A percentile compares a stretch with the other conserved stretches of the same genome.
Conservation (phyloP, 2,888 invertebrate species). For the Melanophora roralis region DNA sequence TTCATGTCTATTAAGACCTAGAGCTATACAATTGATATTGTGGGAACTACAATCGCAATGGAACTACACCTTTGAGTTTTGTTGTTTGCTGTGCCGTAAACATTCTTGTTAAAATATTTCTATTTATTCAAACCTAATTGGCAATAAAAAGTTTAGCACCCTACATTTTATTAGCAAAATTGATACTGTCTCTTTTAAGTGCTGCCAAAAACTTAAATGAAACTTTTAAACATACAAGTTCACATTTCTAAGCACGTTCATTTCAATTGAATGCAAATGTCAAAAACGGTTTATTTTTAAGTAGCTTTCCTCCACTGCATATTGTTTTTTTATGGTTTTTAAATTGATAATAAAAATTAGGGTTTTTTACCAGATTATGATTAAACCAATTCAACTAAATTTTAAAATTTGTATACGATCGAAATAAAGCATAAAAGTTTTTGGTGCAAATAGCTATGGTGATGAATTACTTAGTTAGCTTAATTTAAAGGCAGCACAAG, state of each 20-base stretch:
- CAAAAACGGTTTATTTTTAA: background rate
- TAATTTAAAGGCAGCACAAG: too few relatives aligned
- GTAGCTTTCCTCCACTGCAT: background rate
- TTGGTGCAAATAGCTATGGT: background rate
- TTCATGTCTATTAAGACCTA: too few relatives aligned
- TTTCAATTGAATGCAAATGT: background rate
- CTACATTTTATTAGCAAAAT: too few relatives aligned
- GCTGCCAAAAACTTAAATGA: too few relatives aligned
- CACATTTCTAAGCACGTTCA: background rate
- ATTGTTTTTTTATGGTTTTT: background rate
- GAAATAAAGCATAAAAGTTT: background rate
- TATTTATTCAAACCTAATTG: too few relatives aligned
- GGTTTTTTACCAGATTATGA: constrained; percentile 11
- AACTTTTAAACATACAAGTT: too few relatives aligned
- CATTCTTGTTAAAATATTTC: too few relatives aligned
- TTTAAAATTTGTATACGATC: background rate
- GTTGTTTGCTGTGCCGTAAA: too few relatives aligned
- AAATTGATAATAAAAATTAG: background rate
- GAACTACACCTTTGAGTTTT: too few relatives aligned
- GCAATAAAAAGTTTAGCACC: too few relatives aligned
- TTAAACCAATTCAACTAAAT: background rate
- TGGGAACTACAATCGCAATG: too few relatives aligned
- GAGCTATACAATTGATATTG: too few relatives aligned
- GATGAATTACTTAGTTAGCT: background rate
- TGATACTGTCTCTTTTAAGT: background rate